Evolutionary conservation across 2,797 vertebrate genomes (phyloP), one percentile per base, ranked within the genome.

Genomic region (Sebastes matsubarae): DNA sequence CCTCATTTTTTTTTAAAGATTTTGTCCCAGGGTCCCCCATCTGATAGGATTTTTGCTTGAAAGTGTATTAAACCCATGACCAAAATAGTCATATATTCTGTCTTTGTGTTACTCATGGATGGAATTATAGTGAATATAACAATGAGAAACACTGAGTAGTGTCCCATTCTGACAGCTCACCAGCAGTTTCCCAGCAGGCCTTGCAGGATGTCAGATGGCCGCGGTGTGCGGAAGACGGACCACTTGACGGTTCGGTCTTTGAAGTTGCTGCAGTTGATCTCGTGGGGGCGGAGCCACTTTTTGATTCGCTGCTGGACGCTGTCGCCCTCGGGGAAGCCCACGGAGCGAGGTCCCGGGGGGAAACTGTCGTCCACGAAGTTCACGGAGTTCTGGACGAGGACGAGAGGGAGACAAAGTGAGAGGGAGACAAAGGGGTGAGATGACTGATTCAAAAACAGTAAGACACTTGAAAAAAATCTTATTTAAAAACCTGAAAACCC

Each of bases 291-390:
- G 87, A 99, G 96, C 98, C 98, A 99, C 93, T 98, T 98, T 80
- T 97, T 98, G 79, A 99, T 98, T 4, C 98, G 94, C 95, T 98
- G 98, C 94, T 99, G 98, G 91, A 99, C 98, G 0, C 97, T 98
- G 95, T 99, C 98, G 0, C 97, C 97, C 50, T 97, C 97, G 0
- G 98, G 98, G 87, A 99, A 99, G 66, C 98, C 98, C n/a, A 99
- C 98, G 0, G 98, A 99, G 32, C 91, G 93, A 2, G 98, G 97
- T 25, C 98, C 98, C 0, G 98, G 98, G 1, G 96, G 98, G 74
- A 99, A 99, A 86, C 98, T 99, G 96, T 99, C 98, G 0, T 99
- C 98, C 86, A 99, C 98, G 18, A 99, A 99, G 96, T 98, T 99
- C 81, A 99, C 97, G 1, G 95, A 82, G 87, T 99, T 99, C 98